Base-by-base conservation (phyloP, 2,797 vertebrate genomes). In the Darevskia mixta region DNA sequence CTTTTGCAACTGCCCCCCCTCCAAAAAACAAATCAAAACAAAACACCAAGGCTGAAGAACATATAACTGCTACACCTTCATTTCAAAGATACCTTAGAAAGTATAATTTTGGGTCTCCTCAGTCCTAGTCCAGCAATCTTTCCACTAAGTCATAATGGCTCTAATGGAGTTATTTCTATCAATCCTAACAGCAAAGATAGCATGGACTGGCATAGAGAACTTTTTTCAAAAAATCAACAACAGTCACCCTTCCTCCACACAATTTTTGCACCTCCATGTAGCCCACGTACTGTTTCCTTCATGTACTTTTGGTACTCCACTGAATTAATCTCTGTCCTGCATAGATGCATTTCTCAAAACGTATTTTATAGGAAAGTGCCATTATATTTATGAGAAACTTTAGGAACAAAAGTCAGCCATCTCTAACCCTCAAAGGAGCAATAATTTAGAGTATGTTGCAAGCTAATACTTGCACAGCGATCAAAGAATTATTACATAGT, bases 291-390 rank as follows among this genome's bases (percentile, higher is more conserved):
- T 76, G 35, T 38, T 85, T 76, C n/a, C 5, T 49, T 45, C 61
- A 79, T 35, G 3, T 32, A 17, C 8, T 8, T 69, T 86, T 86
- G 55, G 80, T 32, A 18, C n/a, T 49, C 41, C 23, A n/a, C 20
- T 75, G 25, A 86, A 67, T 27, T 64, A 45, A 10, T 29, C 49
- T 55, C n/a, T 58, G 67, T 23, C 20, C 35, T 58, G n/a, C 32
- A 83, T 78, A 0, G 5, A n/a, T 9, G 84, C 2, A 85, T 92
- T 89, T 29, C 7, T 85, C 32, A 55, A 11, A 7, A 87, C 69
- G 58, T 55, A 75, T 78, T 76, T 69, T 86, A 72, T 67, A 55
- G 38, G 41, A 75, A 81, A 61, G 84, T 83, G 15, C 38, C 58
- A 8, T 27, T 84, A 29, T 23, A 29, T 25, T 83, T 49, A 66